Conservation (phyloP, 2,113 vertebrate genomes). For the Cavia aperea region DNA sequence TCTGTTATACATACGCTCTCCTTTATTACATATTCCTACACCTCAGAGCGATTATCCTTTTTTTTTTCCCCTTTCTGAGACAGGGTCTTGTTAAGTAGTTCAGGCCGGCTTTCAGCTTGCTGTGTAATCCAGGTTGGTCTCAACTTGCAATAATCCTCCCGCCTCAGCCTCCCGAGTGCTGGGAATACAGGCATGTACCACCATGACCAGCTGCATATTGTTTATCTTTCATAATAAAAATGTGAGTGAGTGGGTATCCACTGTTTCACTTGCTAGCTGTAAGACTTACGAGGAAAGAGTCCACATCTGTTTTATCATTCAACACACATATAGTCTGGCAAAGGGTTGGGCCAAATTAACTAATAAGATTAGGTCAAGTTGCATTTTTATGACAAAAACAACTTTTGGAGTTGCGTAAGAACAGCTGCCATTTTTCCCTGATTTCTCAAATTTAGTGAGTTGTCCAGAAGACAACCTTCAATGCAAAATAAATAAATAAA, state of each 20-base stretch:
- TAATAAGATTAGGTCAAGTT: constrained; percentile 28
- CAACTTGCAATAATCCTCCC: too few species aligned
- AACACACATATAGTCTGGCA: neutral
- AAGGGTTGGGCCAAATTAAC: constrained; percentile 14
- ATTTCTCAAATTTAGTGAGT: neutral
- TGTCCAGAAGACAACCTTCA: neutral
- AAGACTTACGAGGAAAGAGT: neutral
- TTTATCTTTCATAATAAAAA: neutral
- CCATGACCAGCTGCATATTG: too few species aligned
- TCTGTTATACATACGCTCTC: neutral
- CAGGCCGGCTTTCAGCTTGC: too few species aligned
- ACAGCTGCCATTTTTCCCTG: neutral
- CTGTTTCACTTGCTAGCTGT: neutral
- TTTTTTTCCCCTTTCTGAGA: too few species aligned
- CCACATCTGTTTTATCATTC: neutral
- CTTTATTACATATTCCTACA: neutral
- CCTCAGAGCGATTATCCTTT: neutral
- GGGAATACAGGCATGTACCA: too few species aligned
- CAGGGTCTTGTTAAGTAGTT: too few species aligned
- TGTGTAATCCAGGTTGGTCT: too few species aligned
- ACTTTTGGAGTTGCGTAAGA: neutral
- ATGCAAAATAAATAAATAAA: neutral
- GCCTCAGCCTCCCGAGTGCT: too few species aligned
- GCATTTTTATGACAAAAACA: constrained; percentile 46
- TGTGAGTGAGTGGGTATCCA: neutral